Percentiles rank a stretch among this genome's conserved stretches.
These are phyloP conservation scores for Falco naumanni DNA, from an alignment of 2,797 vertebrate genomes.

Conservation along the genomic window DNA sequence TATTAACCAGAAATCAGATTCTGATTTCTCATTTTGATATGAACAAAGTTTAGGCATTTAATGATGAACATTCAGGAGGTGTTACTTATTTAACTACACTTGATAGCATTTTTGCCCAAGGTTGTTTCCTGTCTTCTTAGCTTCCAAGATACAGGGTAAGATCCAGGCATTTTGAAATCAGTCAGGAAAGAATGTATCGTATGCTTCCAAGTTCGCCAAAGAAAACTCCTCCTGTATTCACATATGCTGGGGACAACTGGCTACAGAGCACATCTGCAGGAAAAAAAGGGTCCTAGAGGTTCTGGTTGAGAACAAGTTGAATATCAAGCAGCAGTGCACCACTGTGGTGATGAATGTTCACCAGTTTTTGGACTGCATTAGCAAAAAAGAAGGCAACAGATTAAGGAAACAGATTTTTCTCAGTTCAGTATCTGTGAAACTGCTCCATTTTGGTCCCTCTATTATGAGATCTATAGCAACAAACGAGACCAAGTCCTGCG, in stretches of 20 bases:
- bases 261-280: not conserved
- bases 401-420: no score
- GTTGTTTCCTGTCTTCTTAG: not conserved
- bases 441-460: not conserved
- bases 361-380: not conserved
- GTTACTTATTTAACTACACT: not conserved
- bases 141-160: not conserved
- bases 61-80: not conserved
- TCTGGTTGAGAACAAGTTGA: not conserved
- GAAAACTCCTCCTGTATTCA: not conserved
- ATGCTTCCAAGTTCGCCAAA: not conserved
- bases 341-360: not conserved
- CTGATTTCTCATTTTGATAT: not conserved
- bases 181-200: not conserved
- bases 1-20: not conserved
- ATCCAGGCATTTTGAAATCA: not conserved
- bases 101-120: not conserved
- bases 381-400: not conserved
- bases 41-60: not conserved
- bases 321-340: not conserved
- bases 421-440: not conserved
- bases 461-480: not conserved
- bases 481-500: not conserved
- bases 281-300: not conserved
- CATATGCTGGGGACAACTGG: not conserved